A percentile compares a stretch with the other conserved stretches of the same genome.
Evolutionary conservation across 2,113 vertebrate genomes (phyloP).

Genomic region (Vulpes ferrilata): DNA sequence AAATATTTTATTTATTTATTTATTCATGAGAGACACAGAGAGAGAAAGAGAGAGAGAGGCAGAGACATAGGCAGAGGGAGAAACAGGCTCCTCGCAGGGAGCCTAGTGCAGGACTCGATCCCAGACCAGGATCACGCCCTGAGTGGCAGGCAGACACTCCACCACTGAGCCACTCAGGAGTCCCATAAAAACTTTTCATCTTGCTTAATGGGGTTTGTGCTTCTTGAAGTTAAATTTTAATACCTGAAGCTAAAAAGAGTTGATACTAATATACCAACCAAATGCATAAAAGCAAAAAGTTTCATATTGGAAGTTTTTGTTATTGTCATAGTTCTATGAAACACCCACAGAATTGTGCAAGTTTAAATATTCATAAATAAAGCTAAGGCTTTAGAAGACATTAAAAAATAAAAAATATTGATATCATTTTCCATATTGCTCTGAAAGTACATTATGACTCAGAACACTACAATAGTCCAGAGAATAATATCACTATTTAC

Average conservation of each 20-base stretch:
- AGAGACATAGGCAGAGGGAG: too few species aligned
- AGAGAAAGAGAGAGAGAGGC: too few species aligned
- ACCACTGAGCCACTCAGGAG: too few species aligned
- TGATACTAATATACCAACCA: neutral
- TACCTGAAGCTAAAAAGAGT: neutral
- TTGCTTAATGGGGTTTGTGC: neutral
- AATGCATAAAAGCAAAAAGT: conserved; percentile 12
- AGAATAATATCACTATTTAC: neutral
- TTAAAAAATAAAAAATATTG: conserved; percentile 9
- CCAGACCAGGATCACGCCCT: too few species aligned
- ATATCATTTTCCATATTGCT: neutral
- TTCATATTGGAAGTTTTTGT: neutral
- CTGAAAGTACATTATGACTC: neutral
- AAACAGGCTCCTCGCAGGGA: too few species aligned
- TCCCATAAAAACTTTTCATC: neutral
- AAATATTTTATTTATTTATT: too few species aligned
- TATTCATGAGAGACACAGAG: too few species aligned
- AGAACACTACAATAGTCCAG: neutral
- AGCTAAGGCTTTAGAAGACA: conserved; percentile 37
- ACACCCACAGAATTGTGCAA: neutral
- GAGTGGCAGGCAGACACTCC: too few species aligned
- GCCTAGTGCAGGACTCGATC: too few species aligned
- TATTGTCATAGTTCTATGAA: neutral
- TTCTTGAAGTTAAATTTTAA: conserved; percentile 36
- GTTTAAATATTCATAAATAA: neutral